Base-by-base conservation (phyloP, 92 coral and sea anemone genomes). In the Epizoanthus ramosus region DNA sequence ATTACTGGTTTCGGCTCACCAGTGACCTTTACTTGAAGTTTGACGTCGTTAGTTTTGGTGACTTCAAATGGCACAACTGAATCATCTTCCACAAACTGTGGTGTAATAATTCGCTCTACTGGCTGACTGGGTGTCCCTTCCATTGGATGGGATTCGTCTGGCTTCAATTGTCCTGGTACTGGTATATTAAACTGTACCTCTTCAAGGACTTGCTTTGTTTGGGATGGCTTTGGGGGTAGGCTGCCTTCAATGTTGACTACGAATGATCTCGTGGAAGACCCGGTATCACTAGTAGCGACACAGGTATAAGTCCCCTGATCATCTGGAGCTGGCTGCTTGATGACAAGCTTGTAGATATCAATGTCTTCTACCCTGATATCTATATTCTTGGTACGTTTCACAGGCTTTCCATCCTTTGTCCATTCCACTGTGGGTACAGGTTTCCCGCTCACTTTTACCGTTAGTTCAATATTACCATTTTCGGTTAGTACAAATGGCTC, bases 301-400 rank as follows among this genome's bases (percentile, higher is more conserved):
- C 95, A 92, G 37, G 83, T 82, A 75, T 93, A 93, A 10, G 80
- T 73, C 50, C 97, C 98, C 58, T 83, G 83, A 72, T 95, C 98
- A 47, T 89, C 92, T 16, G 73, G 87, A 22, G 93, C 71, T 5
- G 87, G 77, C 22, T 73, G 72, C 59, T 75, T 74, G 57, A 91
- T 87, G 56, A 87, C 33, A 54, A 91, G 90, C 25, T 83, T 79
- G 33, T 86, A 75, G 5, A 79, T 56, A 50, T 90, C 86, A 41
- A 61, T 66, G 52, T 82, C 83, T 31, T 90, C 85, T 47, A 68
- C 76, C 17, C 77, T 70, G 73, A 81, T 83, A 10, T 57, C 81
- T 9, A 88, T 79, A 12, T 63, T 75, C 0, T 74, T 80, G 56
- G 52, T 71, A 37, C 83, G 86, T 28, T 64, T 71, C 21, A 87